These are phyloP conservation scores for Adelognathus sp. DNA, from an alignment of 2,888 invertebrate species.

Conservation along the genomic window DNA sequence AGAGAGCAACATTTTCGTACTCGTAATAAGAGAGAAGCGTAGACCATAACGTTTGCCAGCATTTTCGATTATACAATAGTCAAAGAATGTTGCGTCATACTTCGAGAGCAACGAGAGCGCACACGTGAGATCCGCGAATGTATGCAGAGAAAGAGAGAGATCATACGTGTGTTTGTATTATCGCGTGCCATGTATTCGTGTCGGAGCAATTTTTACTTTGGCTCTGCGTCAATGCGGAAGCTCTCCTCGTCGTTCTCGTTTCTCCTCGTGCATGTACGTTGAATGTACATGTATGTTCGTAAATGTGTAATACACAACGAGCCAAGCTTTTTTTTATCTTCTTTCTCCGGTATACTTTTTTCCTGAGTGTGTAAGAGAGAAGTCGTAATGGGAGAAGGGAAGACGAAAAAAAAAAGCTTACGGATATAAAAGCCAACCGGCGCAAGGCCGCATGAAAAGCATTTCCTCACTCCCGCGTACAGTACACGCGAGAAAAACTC, in stretches of 20 bases:
- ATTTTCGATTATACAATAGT: constrained; percentile 40
- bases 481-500: constrained; percentile 32
- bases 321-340: constrained; percentile 25
- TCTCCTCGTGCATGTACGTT: background rate
- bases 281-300: background rate
- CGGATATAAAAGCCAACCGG: constrained; percentile 43
- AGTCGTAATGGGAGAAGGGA: no score
- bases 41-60: constrained; percentile 19
- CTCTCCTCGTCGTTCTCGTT: constrained; percentile 32
- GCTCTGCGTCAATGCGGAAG: constrained; percentile 53
- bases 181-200: constrained; percentile 13
- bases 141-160: background rate
- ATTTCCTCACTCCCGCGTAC: constrained; percentile 30
- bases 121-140: background rate
- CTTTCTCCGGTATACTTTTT: constrained; percentile 1
- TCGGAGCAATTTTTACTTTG: constrained; percentile 36
- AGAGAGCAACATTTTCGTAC: background rate
- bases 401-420: constrained; percentile 28
- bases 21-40: background rate
- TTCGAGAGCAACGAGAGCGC: background rate
- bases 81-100: constrained; percentile 38
- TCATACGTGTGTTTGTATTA: constrained; percentile 4
- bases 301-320: background rate
- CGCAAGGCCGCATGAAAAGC: constrained; percentile 45
- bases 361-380: background rate